These are phyloP conservation scores for Poecile atricapillus DNA, from an alignment of 2,113 vertebrate species.

Conservation along the genomic window DNA sequence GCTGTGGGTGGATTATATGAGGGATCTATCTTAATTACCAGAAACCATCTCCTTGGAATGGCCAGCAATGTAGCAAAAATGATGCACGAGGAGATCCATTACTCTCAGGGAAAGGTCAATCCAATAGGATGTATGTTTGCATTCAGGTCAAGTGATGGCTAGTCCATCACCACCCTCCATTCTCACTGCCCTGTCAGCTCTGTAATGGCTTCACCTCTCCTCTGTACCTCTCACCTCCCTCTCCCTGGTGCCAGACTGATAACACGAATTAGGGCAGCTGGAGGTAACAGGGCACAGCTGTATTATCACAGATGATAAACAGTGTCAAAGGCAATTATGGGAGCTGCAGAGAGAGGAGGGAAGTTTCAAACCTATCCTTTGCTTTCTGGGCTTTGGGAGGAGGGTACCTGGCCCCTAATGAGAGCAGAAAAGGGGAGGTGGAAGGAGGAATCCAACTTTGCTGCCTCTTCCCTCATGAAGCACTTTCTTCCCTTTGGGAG, in stretches of 20 bases:
- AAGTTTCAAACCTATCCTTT: not conserved
- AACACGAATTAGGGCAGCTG: not conserved
- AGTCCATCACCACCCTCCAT: slow-evolving; percentile 52
- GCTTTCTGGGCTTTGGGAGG: not conserved
- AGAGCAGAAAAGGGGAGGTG: not conserved
- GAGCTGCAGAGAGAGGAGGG: not conserved
- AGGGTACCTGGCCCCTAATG: not conserved
- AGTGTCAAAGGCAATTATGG: slow-evolving; percentile 55
- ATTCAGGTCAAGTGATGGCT: slow-evolving; percentile 58
- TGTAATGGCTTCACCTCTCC: slow-evolving; percentile 57
- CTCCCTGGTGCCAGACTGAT: slow-evolving; percentile 4
- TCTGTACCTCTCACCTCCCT: slow-evolving; percentile 2
- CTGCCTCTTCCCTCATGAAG: not conserved
- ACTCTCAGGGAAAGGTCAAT: slow-evolving; percentile 74
- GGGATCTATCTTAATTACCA: slow-evolving; percentile 72
- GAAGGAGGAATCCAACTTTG: not conserved
- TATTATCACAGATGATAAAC: slow-evolving; percentile 64
- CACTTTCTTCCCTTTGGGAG: not conserved
- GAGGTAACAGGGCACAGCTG: slow-evolving; percentile 20
- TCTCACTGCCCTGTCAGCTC: slow-evolving; percentile 56
- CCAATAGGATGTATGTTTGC: slow-evolving; percentile 62
- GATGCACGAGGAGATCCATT: slow-evolving; percentile 57
- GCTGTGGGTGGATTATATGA: slow-evolving; percentile 1
- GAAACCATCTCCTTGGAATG: slow-evolving; percentile 52
- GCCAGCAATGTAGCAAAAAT: slow-evolving; percentile 24